phyloP scores from a whole-genome alignment of 2,113 vertebrate genomes.

The Gallinago media region DNA sequence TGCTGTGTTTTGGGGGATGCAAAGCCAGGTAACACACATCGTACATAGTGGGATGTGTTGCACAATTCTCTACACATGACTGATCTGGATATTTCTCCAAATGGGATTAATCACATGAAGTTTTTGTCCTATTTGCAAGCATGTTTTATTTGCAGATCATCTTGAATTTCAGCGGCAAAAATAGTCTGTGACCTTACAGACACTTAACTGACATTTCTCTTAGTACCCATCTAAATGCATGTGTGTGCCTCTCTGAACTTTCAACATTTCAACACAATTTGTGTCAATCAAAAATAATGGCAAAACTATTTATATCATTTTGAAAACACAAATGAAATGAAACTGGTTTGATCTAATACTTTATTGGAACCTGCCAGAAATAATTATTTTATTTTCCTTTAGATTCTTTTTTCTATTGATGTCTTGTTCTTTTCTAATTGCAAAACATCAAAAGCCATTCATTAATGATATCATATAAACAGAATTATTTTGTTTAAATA shows the following conservation, averaged over 20 bases:
- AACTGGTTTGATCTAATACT: background rate
- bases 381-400: slow-evolving; percentile 36
- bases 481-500: slow-evolving; percentile 46
- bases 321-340: background rate
- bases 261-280: slow-evolving; percentile 17
- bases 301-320: slow-evolving; percentile 30
- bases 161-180: slow-evolving; percentile 1
- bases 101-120: background rate
- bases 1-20: background rate
- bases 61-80: background rate
- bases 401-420: background rate
- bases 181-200: slow-evolving; percentile 18
- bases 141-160: background rate
- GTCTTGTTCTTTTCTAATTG: slow-evolving; percentile 53
- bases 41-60: accelerated
- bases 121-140: background rate
- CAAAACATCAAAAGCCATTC: background rate
- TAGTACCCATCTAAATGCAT: slow-evolving; percentile 41
- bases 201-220: slow-evolving; percentile 37
- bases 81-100: background rate
- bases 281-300: slow-evolving; percentile 55
- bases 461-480: slow-evolving; percentile 47
- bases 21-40: background rate
- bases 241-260: slow-evolving; percentile 5
- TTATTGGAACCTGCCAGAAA: background rate